Base-by-base conservation (phyloP, 2,888 invertebrate genomes). In the Adela reaumurella region DNA sequence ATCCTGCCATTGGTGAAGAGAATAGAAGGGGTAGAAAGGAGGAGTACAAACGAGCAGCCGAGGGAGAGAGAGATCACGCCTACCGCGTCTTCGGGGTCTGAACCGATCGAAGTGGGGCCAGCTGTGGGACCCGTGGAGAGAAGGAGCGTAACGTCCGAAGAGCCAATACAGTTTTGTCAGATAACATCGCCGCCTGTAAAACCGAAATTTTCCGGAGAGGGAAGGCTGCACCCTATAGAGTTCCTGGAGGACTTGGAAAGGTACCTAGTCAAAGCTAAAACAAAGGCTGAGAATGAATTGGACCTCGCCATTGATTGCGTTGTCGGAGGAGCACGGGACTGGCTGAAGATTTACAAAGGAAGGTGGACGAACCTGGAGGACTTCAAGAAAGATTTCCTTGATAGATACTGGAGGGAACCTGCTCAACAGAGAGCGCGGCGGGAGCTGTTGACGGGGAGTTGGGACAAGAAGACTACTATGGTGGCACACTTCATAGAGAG, bases 371-470 rank as follows among this genome's bases (percentile, higher is more conserved):
- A 8, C 4, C 45, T 35, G 14, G 28, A 16, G 14, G 35, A 45
- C 17, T 48, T 48, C 17, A 28, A 48, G 35, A 17, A 11, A 14
- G 48, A 48, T 11, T 48, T 48, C n/a, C 44, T 48, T 1, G 17
- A 44, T 3, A 11, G 14, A 18, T 48, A 35, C 45, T 48, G 48
- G 48, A 45, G 48, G 11, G 14, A 19, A 14, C 28, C 16, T 3
- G 44, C 3, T 1, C 48, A 48, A 45, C 24, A 6, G 5, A 28
- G 16, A 11, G 29, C 44, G 2, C 3, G 19, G 3, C 28, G 35
- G 1, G 28, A 42, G 16, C 29, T 48, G 11, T 35, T 16, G n/a
- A 16, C 17, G 10, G 6, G 16, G 2, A 45, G 29, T 8, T 48
- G 48, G 48, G 24, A 24, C 8, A 10, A 16, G n/a, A 16, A 19